phyloP scores from a whole-genome alignment of 1,140 invertebrate species.

The Sitobion miscanthi region DNA sequence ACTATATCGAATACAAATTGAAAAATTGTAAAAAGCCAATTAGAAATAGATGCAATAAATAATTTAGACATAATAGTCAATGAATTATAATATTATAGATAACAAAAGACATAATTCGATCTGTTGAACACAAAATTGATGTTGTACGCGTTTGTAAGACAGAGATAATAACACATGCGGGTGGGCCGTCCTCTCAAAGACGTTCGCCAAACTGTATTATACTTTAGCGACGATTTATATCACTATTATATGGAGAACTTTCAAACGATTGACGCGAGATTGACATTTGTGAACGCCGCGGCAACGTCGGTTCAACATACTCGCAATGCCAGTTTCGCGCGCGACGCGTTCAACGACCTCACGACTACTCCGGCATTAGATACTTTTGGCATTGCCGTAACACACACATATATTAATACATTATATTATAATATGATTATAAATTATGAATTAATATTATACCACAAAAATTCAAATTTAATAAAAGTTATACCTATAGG shows the following conservation, averaged over 20 bases:
- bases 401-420: background rate
- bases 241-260: background rate
- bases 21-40: background rate
- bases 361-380: background rate
- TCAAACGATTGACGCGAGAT: background rate
- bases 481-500: background rate
- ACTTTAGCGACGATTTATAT: background rate
- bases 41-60: background rate
- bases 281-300: background rate
- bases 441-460: background rate
- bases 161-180: background rate
- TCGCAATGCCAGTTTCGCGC: background rate
- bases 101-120: background rate
- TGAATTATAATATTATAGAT: background rate
- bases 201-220: background rate
- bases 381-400: background rate
- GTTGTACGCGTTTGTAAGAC: background rate
- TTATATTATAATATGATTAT: background rate
- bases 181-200: background rate
- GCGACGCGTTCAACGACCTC: constrained; percentile 36
- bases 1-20: background rate
- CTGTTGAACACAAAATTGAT: background rate
- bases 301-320: constrained; percentile 40
- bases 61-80: too few relatives aligned
- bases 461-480: background rate